phyloP scores from a whole-genome alignment of 2,888 invertebrate genomes.

The Corythucha ciliata region DNA sequence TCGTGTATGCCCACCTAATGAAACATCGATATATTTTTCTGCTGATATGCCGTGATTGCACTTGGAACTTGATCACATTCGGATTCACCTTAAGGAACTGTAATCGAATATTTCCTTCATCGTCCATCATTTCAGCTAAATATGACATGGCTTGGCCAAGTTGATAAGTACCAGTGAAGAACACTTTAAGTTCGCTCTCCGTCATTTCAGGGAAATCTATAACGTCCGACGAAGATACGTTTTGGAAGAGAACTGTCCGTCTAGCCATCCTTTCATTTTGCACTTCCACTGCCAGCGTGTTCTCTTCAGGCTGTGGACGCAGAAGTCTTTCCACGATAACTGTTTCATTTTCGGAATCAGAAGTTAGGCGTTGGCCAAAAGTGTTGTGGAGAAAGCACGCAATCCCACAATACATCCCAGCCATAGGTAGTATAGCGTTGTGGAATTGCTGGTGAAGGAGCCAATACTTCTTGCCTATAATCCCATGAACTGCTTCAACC shows the following conservation, averaged over 20 bases:
- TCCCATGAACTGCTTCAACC: too few species aligned
- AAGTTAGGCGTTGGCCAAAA: too few species aligned
- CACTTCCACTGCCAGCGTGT: too few species aligned
- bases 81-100: not conserved
- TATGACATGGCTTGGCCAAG: slow-evolving; percentile 26
- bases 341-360: too few species aligned
- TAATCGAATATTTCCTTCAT: not conserved
- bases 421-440: too few species aligned
- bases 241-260: slow-evolving; percentile 3
- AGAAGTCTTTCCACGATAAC: too few species aligned
- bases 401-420: too few species aligned
- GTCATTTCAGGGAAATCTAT: slow-evolving; percentile 29
- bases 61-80: not conserved
- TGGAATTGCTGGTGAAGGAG: too few species aligned
- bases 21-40: not conserved
- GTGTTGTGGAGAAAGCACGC: too few species aligned
- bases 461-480: too few species aligned
- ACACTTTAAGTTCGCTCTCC: slow-evolving; percentile 27
- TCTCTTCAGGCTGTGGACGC: too few species aligned
- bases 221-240: slow-evolving; percentile 20
- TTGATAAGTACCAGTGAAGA: slow-evolving; percentile 31
- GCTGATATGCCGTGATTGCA: not conserved
- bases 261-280: not conserved
- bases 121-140: slow-evolving; percentile 17
- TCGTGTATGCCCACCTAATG: too few species aligned